Percentiles rank a stretch among this genome's conserved stretches.
Conservation (phyloP, 1,140 invertebrate genomes). For the Drosophila sechellia region DNA sequence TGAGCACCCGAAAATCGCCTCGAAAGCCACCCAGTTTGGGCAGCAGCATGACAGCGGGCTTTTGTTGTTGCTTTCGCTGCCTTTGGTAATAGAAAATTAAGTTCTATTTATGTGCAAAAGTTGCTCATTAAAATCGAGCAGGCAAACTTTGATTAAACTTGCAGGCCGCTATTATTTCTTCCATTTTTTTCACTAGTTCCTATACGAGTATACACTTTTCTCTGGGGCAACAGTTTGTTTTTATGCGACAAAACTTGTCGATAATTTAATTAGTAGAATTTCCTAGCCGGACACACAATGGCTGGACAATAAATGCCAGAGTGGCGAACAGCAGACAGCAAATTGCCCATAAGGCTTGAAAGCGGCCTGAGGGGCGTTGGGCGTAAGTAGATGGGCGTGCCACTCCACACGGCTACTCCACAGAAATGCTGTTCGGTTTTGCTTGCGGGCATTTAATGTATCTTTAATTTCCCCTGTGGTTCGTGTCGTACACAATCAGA, state of each 20-base stretch:
- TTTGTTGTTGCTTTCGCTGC: conserved; percentile 32
- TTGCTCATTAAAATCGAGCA: conserved; percentile 60
- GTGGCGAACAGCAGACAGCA: conserved; percentile 16
- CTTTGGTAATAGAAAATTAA: conserved; percentile 65
- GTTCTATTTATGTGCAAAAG: conserved; percentile 56
- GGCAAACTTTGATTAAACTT: conserved; percentile 65
- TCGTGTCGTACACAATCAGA: conserved; percentile 75
- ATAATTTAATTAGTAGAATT: conserved; percentile 70
- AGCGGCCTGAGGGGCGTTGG: conserved; percentile 2
- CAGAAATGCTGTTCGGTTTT: conserved; percentile 38
- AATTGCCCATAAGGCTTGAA: conserved; percentile 52
- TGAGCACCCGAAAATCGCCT: not conserved
- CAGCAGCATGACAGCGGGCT: conserved; percentile 45
- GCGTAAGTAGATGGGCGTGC: conserved; percentile 17
- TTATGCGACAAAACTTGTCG: conserved; percentile 64
- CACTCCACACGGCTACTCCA: conserved; percentile 2
- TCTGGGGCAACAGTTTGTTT: conserved; percentile 56
- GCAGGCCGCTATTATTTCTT: conserved; percentile 25
- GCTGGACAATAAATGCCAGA: conserved; percentile 34
- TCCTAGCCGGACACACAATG: conserved; percentile 37
- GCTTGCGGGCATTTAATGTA: conserved; percentile 76
- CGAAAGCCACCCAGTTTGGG: not conserved
- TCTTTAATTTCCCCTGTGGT: conserved; percentile 81
- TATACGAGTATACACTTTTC: not conserved
- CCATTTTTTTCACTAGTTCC: conserved; percentile 1